phyloP scores from a whole-genome alignment of 1,140 invertebrate species.

The Lycorma delicatula region DNA sequence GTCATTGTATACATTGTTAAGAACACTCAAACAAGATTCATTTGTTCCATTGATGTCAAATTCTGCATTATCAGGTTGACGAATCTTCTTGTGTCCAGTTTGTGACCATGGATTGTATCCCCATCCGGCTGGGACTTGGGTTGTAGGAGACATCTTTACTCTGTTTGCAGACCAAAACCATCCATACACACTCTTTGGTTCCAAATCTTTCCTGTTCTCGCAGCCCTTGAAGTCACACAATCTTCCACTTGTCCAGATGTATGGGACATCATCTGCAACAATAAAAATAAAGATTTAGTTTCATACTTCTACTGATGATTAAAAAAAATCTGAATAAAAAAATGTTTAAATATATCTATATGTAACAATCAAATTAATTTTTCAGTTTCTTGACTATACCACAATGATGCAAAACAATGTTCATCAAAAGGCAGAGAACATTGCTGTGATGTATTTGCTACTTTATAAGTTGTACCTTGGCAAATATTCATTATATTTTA shows the following conservation, averaged over 20 bases:
- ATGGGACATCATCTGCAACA: conserved; percentile 74
- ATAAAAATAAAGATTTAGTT: too few relatives aligned
- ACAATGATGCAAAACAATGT: too few relatives aligned
- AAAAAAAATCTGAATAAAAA: too few relatives aligned
- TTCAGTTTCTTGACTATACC: too few relatives aligned
- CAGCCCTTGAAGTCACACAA: conserved; percentile 90
- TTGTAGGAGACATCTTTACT: conserved; percentile 78
- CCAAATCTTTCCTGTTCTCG: conserved; percentile 71
- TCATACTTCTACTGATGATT: too few relatives aligned
- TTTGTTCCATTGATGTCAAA: conserved; percentile 83
- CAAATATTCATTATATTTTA: too few relatives aligned
- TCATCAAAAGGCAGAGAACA: too few relatives aligned
- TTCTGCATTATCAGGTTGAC: conserved; percentile 84
- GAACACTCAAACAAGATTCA: conserved; percentile 73
- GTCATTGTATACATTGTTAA: conserved; percentile 88
- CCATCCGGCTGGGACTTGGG: conserved; percentile 57
- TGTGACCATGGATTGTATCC: conserved; percentile 78
- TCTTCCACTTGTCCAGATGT: conserved; percentile 85
- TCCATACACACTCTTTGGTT: conserved; percentile 73
- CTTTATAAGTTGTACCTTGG: too few relatives aligned
- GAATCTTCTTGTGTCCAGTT: conserved; percentile 79
- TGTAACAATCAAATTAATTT: too few relatives aligned
- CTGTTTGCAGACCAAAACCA: conserved; percentile 92
- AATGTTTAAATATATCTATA: too few relatives aligned
- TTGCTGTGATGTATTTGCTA: too few relatives aligned